Evolutionary conservation across 2,888 invertebrate genomes (phyloP), one percentile per base, ranked within the genome.

Genomic region (Hyposoter didymator): DNA sequence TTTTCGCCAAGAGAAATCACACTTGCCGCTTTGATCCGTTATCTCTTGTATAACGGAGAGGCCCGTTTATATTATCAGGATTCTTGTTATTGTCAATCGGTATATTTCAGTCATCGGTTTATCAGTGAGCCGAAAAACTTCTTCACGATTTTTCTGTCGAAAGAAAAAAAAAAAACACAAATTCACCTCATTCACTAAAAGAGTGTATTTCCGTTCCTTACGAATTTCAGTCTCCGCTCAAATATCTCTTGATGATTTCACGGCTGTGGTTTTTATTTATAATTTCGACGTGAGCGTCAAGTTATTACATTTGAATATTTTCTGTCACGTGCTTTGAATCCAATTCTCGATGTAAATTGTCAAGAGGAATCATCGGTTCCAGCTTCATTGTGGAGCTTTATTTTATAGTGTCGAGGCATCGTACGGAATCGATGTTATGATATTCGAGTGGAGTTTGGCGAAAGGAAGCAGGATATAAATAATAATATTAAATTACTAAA

Each of bases 401-500:
- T 47, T 45, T 64, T 32, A 6, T 4, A 39, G n/a, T 14, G 45
- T 66, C 17, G 64, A 70, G 75, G 10, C 66, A 66, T 75, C 64
- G 19, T 19, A 45, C 8, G 78, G 62, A 74, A 82, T 84, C 78
- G 81, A 81, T 81, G 62, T 76, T 70, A 72, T 70, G 67, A 80
- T 84, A 78, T 72, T 52, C 66, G 47, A 59, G 35, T 76, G 22
- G 49, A 47, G 47, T 43, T 67, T 22, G 45, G 49, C 14, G 14
- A 67, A 19, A 8, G 39, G 39, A 12, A 47, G 19, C 35, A 59
- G 22, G 8, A 66, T 67, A 66, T 72, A 78, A 47, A 75, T 32
- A 64, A 76, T 72, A 73, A 75, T 62, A 59, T 49, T 49, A 78
- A 78, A 78, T 78, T 73, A 49, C 59, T 19, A 8, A 66, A 59